Evolutionary conservation across 1,140 invertebrate species (phyloP).

Genomic region (Vanessa atalanta): DNA sequence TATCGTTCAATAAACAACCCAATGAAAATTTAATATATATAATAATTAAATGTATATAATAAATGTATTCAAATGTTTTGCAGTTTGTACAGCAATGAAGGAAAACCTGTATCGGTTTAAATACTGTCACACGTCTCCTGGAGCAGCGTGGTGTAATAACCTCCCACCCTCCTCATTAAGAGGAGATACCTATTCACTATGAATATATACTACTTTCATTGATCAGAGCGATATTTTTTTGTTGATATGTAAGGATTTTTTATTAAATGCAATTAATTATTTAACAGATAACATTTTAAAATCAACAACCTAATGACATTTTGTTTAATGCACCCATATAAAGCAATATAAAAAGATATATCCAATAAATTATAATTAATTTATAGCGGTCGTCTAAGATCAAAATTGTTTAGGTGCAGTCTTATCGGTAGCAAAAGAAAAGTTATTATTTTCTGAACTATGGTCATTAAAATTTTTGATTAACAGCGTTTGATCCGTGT

Average conservation of each 20-base stretch:
- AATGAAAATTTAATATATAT: too few relatives aligned
- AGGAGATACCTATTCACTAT: too few relatives aligned
- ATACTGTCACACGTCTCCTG: too few relatives aligned
- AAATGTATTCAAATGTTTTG: too few relatives aligned
- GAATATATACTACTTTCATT: too few relatives aligned
- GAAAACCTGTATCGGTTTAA: too few relatives aligned
- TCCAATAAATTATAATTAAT: not conserved
- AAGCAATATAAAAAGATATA: not conserved
- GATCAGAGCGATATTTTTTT: not conserved
- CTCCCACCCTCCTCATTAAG: too few relatives aligned
- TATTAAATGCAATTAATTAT: not conserved
- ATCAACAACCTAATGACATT: not conserved
- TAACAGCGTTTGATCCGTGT: constrained; percentile 78
- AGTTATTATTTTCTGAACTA: constrained; percentile 80
- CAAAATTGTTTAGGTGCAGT: constrained; percentile 45
- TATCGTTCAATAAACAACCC: too few relatives aligned
- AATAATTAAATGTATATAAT: too few relatives aligned
- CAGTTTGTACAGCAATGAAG: too few relatives aligned
- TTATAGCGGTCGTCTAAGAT: constrained; percentile 45
- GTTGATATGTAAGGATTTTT: not conserved
- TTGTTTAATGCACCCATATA: constrained; percentile 1
- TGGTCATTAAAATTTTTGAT: constrained; percentile 81
- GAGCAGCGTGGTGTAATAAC: too few relatives aligned
- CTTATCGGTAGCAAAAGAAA: constrained; percentile 65
- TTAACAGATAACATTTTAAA: not conserved